Percentiles rank a stretch among this genome's conserved stretches.
Evolutionary conservation across 2,888 invertebrate species (phyloP).

Genomic region (Ophion obscuratus): DNA sequence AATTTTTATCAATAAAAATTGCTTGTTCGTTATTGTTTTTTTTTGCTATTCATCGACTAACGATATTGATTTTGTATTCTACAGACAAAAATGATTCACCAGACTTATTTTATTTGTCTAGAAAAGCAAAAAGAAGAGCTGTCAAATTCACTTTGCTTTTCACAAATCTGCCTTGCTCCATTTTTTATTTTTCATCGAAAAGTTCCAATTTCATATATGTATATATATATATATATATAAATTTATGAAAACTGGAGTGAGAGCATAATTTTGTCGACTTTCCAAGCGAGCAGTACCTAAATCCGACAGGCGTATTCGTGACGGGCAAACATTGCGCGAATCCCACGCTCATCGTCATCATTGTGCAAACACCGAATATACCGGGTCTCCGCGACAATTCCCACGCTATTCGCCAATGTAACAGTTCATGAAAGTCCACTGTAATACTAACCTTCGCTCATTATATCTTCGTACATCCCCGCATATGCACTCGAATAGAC

Average conservation of each 20-base stretch:
- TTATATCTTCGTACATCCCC: constrained; percentile 5
- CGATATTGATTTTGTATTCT: background rate
- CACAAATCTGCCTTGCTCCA: background rate
- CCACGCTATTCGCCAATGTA: background rate
- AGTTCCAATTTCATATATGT: background rate
- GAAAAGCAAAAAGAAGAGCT: background rate
- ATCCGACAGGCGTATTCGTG: constrained; percentile 23
- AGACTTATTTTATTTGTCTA: background rate
- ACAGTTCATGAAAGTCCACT: background rate
- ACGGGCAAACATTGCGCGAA: background rate
- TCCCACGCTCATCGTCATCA: background rate
- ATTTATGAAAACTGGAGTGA: background rate
- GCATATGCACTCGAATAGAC: background rate
- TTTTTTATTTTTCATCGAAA: background rate
- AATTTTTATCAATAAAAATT: too few species aligned
- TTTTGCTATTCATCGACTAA: too few species aligned
- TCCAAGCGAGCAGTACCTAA: background rate
- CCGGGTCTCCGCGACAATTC: constrained; percentile 1
- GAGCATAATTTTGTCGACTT: constrained; percentile 21
- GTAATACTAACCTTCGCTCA: constrained; percentile 1
- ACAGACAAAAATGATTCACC: background rate
- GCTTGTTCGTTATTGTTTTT: too few species aligned
- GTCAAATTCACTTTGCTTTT: background rate
- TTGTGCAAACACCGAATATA: constrained; percentile 8
- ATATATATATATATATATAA: background rate